Conservation (phyloP, 2,888 invertebrate species). For the Aradus depressus region DNA sequence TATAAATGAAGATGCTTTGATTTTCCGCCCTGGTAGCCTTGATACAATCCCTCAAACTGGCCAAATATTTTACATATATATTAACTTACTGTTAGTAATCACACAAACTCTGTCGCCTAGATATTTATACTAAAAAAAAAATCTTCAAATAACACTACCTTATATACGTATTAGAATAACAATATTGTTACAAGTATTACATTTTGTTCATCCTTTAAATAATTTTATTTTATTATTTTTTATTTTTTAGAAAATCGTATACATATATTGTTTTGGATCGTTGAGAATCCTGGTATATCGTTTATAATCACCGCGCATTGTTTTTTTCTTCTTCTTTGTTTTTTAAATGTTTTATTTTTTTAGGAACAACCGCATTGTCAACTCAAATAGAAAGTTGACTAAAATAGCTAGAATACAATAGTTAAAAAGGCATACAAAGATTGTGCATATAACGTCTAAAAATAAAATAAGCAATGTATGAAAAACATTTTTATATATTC, state of each 20-base stretch:
- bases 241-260: constrained; percentile 41
- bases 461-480: constrained; percentile 29
- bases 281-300: constrained; percentile 33
- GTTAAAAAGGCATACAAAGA: constrained; percentile 31
- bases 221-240: constrained; percentile 18
- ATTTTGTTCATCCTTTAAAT: no score
- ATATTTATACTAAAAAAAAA: constrained; percentile 29
- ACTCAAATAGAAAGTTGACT: constrained; percentile 22
- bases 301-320: constrained; percentile 29
- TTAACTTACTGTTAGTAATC: constrained; percentile 28
- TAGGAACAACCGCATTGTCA: constrained; percentile 26
- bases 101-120: constrained; percentile 27
- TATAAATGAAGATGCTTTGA: constrained; percentile 18
- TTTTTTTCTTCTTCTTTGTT: no score
- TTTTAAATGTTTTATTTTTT: no score
- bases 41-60: constrained; percentile 6
- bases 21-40: constrained; percentile 10
- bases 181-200: constrained; percentile 30
- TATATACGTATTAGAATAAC: constrained; percentile 31
- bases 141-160: constrained; percentile 29
- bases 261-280: constrained; percentile 39
- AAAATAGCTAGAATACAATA: constrained; percentile 24
- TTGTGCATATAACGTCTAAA: constrained; percentile 30
- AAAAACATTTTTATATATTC: constrained; percentile 24
- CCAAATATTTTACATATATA: constrained; percentile 22